Evolutionary conservation across 2,888 invertebrate genomes (phyloP).

Genomic region (Cephus spinipes): DNA sequence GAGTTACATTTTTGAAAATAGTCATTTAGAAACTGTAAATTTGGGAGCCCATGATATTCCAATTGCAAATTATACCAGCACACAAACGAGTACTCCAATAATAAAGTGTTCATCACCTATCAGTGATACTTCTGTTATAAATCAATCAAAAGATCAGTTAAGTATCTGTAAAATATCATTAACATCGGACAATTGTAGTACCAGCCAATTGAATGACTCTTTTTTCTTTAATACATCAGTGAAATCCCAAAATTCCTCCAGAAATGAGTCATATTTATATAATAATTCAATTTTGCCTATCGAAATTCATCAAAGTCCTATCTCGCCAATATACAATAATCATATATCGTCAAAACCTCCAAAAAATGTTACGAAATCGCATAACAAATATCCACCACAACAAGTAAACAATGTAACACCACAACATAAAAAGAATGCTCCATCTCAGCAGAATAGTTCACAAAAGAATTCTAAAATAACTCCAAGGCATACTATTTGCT

Average conservation of each 20-base stretch:
- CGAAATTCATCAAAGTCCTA: conserved; percentile 28
- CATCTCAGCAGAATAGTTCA: conserved; percentile 31
- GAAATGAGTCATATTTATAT: conserved; percentile 18
- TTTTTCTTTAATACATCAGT: conserved; percentile 28
- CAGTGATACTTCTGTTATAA: conserved; percentile 21
- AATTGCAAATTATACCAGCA: conserved; percentile 5
- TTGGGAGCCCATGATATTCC: background rate
- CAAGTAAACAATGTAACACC: conserved; percentile 19
- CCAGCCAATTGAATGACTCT: conserved; percentile 18
- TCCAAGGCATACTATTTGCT: conserved; percentile 35
- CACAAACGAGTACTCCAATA: conserved; percentile 28
- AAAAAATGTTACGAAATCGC: conserved; percentile 20
- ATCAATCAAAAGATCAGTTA: conserved; percentile 18
- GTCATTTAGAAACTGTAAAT: background rate
- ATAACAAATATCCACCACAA: conserved; percentile 20
- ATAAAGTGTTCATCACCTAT: background rate
- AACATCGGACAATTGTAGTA: conserved; percentile 17
- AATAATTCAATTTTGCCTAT: conserved; percentile 22
- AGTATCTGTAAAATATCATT: conserved; percentile 24
- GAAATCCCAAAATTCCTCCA: conserved; percentile 26
- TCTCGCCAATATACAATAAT: conserved; percentile 38
- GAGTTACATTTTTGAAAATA: background rate
- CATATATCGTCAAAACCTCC: conserved; percentile 17
- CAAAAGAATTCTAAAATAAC: conserved; percentile 35
- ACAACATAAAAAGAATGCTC: conserved; percentile 17